Evolutionary conservation across 2,113 vertebrate species (phyloP).

Genomic region (Okapia johnstoni): DNA sequence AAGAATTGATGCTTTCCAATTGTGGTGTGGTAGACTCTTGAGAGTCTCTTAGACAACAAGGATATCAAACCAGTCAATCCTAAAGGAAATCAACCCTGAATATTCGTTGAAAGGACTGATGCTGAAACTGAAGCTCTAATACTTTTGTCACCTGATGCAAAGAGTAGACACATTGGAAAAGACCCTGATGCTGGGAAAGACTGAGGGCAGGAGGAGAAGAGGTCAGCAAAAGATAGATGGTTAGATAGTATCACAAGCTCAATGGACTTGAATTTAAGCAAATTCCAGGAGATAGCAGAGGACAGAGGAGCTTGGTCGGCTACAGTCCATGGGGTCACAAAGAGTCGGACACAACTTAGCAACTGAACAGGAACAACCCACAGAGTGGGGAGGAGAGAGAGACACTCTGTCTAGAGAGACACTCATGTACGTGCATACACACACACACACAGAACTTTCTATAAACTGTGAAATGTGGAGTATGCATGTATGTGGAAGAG

Average conservation of each 20-base stretch:
- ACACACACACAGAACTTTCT: background rate
- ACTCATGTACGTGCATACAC: fast-evolving
- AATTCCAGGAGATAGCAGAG: background rate
- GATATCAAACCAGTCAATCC: background rate
- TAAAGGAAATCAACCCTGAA: background rate
- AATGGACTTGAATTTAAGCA: background rate
- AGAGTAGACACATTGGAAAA: background rate
- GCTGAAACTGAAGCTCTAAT: background rate
- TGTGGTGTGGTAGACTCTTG: background rate
- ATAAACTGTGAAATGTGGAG: background rate
- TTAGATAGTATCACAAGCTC: background rate
- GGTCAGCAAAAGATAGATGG: background rate
- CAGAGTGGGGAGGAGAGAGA: background rate
- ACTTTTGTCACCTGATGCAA: background rate
- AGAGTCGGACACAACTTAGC: background rate
- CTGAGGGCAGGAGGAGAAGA: background rate
- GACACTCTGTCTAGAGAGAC: background rate
- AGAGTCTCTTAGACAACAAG: background rate
- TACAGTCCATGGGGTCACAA: background rate
- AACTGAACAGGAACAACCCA: background rate
- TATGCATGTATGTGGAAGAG: too few relatives aligned
- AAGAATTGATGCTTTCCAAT: background rate
- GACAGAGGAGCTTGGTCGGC: background rate
- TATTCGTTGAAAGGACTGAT: background rate
- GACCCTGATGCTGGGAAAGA: background rate